Percentiles rank a stretch among this genome's conserved stretches.
These are phyloP conservation scores for Bellardia pandia DNA, from an alignment of 2,888 invertebrate species.

Conservation along the genomic window DNA sequence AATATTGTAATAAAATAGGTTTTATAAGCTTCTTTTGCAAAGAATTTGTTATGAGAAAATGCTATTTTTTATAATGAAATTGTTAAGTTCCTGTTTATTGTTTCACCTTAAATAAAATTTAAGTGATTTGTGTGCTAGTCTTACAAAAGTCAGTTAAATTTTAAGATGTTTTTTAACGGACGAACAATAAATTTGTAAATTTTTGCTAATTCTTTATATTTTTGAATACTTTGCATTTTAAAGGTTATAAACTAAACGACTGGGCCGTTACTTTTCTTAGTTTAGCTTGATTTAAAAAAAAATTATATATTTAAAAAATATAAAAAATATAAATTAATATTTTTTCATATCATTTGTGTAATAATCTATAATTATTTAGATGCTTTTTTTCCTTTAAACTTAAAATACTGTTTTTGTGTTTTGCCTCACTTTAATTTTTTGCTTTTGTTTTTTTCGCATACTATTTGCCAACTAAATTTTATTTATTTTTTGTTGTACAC, in stretches of 20 bases:
- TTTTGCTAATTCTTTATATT: no score
- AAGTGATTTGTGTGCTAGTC: no score
- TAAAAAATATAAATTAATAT: neutral
- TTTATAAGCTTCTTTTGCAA: neutral
- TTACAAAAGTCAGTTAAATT: no score
- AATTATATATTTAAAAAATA: neutral
- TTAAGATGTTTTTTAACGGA: no score
- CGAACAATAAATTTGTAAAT: no score
- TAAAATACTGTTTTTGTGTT: constrained; percentile 33
- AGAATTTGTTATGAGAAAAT: no score
- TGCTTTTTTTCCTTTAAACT: constrained; percentile 3
- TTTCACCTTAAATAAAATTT: no score
- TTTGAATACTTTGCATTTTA: neutral
- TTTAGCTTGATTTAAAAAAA: no score
- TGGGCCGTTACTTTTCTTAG: no score
- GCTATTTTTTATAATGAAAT: no score
- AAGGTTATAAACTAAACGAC: neutral
- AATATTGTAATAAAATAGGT: neutral
- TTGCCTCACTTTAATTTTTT: neutral
- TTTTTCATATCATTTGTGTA: neutral
- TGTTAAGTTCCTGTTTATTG: no score
- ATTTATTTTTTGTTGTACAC: constrained; percentile 47
- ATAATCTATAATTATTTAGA: neutral
- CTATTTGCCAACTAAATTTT: constrained; percentile 37
- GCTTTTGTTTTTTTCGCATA: neutral